Evolutionary conservation across 1,140 invertebrate genomes (phyloP), one percentile per base, ranked within the genome.

Genomic region (Condylostylus longicornis): DNA sequence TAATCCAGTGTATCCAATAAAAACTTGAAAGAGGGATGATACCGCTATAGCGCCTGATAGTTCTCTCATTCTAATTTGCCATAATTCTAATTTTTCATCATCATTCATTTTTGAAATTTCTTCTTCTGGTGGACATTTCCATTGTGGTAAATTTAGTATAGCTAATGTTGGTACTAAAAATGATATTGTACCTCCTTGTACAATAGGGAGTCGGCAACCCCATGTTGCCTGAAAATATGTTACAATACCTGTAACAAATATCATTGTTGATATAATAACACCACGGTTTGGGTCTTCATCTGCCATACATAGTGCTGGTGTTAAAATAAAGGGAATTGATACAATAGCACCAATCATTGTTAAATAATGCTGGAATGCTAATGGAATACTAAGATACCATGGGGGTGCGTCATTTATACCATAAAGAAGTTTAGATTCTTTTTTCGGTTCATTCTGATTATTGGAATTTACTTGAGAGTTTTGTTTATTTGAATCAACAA

Each of bases 281-380:
- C 74, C 80, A 30, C 75, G 65, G n/a, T 77, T 72, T 0, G 82
- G 79, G 58, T 85, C 79, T 27, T 77, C 71, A 40, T 81, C 75
- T 2, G 67, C 67, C 72, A 93, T 86, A 55, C 86, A 90, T 2
- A 90, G 63, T 0, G 77, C 73, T 2, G 79, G 79, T 12, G 79
- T 79, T 25, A 90, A 54, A 28, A 91, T 77, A 43, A 88, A 82
- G 0, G 85, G 84, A 40, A 85, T 82, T 1, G 82, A 75, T 0
- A 89, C 78, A 19, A 85, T 86, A 0, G 79, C 80, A 1, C 82
- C 83, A 23, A 89, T 83, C 80, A 88, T 85, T 0, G 82, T 85
- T 37, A 89, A 58, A 53, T 87, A 89, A 54, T 89, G 84, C 78
- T 90, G 64, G 15, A 89, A 62, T 22, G 82, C 84, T 62, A 88